These are phyloP conservation scores for Epinephelus coioides DNA, from an alignment of 2,797 vertebrate genomes.

Conservation along the genomic window DNA sequence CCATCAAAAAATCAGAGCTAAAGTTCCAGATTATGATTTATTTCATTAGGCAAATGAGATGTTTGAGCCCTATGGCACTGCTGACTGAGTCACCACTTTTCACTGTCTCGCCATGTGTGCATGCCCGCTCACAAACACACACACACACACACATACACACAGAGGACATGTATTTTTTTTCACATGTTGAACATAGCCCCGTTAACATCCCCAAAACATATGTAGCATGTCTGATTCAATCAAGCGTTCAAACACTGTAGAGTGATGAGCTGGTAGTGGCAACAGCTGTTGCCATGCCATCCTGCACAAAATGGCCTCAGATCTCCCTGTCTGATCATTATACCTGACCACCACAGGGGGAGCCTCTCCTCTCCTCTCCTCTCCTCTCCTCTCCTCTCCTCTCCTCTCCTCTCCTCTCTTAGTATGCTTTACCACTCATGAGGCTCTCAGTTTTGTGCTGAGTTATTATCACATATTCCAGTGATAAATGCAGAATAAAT, in stretches of 20 bases:
- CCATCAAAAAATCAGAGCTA: constrained; percentile 77
- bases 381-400: constrained; percentile 3
- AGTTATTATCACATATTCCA: constrained; percentile 57
- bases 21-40: constrained; percentile 85
- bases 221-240: constrained; percentile 81
- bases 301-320: constrained; percentile 80
- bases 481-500: constrained; percentile 55
- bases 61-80: constrained; percentile 74
- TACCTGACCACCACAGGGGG: constrained; percentile 73
- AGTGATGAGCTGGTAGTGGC: constrained; percentile 75
- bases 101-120: constrained; percentile 56
- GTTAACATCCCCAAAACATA: constrained; percentile 75
- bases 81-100: constrained; percentile 76
- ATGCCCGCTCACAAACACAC: constrained; percentile 3
- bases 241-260: constrained; percentile 72
- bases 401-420: constrained; percentile 6
- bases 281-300: constrained; percentile 84
- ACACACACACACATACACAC: constrained; percentile 1
- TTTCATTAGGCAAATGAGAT: constrained; percentile 87
- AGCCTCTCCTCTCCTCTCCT: constrained; percentile 41
- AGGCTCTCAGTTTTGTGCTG: constrained; percentile 24
- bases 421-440: constrained; percentile 29
- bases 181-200: constrained; percentile 58
- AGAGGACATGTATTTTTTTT: constrained; percentile 54
- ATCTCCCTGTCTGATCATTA: constrained; percentile 65